Evolutionary conservation across 1,140 invertebrate genomes (phyloP).

Genomic region (Drosophila varians): DNA sequence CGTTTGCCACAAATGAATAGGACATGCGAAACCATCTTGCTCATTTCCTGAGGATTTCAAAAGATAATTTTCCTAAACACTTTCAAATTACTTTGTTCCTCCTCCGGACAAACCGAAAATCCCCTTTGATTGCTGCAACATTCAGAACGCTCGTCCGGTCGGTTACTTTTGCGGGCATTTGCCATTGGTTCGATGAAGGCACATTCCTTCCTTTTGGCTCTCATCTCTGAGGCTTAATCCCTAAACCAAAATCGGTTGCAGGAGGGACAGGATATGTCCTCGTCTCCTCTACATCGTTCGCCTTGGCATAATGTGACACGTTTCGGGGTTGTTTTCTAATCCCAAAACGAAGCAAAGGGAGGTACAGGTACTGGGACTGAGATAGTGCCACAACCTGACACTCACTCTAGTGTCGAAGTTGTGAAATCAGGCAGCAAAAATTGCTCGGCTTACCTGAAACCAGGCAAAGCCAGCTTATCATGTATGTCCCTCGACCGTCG

Average conservation of each 20-base stretch:
- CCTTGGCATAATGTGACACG: slow-evolving; percentile 72
- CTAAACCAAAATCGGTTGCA: slow-evolving; percentile 28
- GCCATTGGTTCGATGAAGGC: slow-evolving; percentile 46
- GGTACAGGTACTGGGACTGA: slow-evolving; percentile 3
- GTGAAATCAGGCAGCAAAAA: slow-evolving; percentile 80
- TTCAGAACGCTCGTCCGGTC: slow-evolving; percentile 15
- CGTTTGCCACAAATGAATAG: not conserved
- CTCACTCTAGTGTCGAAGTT: slow-evolving; percentile 50
- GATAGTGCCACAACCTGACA: slow-evolving; percentile 51
- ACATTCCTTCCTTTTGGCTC: slow-evolving; percentile 18
- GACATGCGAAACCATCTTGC: slow-evolving; percentile 1
- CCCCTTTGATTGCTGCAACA: slow-evolving; percentile 28
- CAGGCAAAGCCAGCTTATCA: slow-evolving; percentile 18
- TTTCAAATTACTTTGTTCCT: slow-evolving; percentile 42
- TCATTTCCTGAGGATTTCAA: slow-evolving; percentile 17
- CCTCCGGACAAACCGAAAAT: slow-evolving; percentile 5
- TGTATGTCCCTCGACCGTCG: slow-evolving; percentile 12
- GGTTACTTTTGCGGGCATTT: slow-evolving; percentile 61
- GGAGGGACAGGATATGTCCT: slow-evolving; percentile 27
- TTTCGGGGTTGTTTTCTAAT: slow-evolving; percentile 75
- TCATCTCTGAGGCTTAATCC: slow-evolving; percentile 19
- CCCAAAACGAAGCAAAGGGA: slow-evolving; percentile 64
- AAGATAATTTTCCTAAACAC: slow-evolving; percentile 27
- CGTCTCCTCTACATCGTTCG: slow-evolving; percentile 15
- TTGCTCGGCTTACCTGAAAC: slow-evolving; percentile 71